Conservation (phyloP, 2,797 vertebrate species). For the Aselliscus stoliczkanus region DNA sequence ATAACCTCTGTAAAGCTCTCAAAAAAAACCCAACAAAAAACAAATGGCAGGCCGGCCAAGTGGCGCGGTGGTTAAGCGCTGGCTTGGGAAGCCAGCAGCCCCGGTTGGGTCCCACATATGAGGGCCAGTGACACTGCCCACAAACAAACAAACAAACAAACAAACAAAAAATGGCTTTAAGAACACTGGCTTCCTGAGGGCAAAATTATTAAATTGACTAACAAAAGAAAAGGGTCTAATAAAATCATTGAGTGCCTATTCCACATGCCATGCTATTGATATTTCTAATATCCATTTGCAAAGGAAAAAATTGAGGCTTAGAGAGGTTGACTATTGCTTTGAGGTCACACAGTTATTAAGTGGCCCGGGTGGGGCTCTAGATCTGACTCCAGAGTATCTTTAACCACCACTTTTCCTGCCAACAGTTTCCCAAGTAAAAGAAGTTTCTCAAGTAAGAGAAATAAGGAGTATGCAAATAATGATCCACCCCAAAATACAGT, state of each 20-base stretch:
- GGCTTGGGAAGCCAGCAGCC: no score
- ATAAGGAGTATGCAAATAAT: conserved; percentile 17
- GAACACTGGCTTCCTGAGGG: background rate
- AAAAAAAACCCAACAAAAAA: no score
- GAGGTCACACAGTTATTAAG: background rate
- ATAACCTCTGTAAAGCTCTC: background rate
- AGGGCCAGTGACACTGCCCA: no score
- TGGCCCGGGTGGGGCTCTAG: background rate
- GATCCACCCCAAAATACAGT: background rate
- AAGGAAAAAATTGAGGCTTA: background rate
- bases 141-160: no score
- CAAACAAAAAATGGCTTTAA: background rate
- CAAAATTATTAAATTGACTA: background rate
- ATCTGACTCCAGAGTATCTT: background rate
- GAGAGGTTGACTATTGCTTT: background rate
- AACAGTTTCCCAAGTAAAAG: background rate
- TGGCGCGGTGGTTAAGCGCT: no score
- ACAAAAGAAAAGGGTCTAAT: background rate
- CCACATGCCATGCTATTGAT: background rate
- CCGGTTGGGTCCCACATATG: no score
- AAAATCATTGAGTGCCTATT: background rate
- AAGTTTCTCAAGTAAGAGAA: conserved; percentile 18
- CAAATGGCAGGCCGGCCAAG: no score
- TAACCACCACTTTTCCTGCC: conserved; percentile 8
- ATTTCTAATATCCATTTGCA: background rate